phyloP scores from a whole-genome alignment of 2,888 invertebrate genomes.

The Orthosia cruda region DNA sequence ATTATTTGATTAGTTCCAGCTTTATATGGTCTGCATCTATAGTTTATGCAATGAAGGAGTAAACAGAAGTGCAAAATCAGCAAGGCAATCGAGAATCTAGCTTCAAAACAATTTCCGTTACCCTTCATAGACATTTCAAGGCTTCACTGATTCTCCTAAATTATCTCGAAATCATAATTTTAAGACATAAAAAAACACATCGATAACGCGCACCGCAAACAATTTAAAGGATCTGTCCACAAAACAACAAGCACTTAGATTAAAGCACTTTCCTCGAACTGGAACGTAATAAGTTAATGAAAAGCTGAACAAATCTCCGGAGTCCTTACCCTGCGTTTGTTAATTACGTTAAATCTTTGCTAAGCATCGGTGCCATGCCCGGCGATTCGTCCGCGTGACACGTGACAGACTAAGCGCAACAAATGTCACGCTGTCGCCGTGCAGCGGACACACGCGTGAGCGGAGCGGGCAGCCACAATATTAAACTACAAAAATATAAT shows the following conservation, averaged over 20 bases:
- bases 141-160: not conserved
- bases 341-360: slow-evolving; percentile 61
- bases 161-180: not conserved
- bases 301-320: slow-evolving; percentile 52
- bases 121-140: not conserved
- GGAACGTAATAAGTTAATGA: slow-evolving; percentile 46
- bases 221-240: slow-evolving; percentile 17
- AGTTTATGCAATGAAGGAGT: no score
- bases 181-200: not conserved
- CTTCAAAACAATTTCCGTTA: not conserved
- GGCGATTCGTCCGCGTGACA: slow-evolving; percentile 40
- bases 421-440: slow-evolving; percentile 50
- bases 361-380: slow-evolving; percentile 47
- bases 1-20: no score
- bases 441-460: slow-evolving; percentile 10
- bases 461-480: slow-evolving; percentile 14
- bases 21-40: no score
- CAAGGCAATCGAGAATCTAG: not conserved
- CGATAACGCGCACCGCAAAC: not conserved
- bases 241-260: slow-evolving; percentile 1
- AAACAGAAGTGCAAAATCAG: no score
- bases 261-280: slow-evolving; percentile 14
- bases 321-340: slow-evolving; percentile 37
- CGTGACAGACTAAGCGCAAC: slow-evolving; percentile 60
- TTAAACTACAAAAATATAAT: no score